Base-by-base conservation (phyloP, 2,797 vertebrate species). In the Myripristis jacobus region DNA sequence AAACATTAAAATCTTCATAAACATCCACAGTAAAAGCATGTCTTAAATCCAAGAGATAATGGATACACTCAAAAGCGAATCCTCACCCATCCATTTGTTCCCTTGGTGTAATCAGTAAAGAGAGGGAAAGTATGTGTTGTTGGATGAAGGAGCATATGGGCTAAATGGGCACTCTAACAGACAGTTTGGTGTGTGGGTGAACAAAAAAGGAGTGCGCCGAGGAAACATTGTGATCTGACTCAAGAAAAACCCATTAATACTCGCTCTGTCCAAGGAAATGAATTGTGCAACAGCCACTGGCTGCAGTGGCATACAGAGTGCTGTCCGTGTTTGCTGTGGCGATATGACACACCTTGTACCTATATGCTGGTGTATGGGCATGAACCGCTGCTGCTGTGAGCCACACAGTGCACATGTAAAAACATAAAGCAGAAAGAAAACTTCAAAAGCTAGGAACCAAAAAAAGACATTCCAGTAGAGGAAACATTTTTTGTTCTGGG, bases 371-470 rank as follows among this genome's bases (percentile, higher is more conserved):
- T 50, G 52, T 27, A 66, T 72, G 74, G 54, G 72, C 78, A 67
- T 34, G 38, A 60, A 82, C 66, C 1, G 18, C 54, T 67, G 81
- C 54, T 51, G 62, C 54, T 1, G 16, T n/a, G 47, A 59, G 56
- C 64, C 70, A 66, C 0, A 56, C 70, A 87, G 74, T 43, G 68
- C 77, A 79, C 64, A 75, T 73, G 69, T 81, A 65, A 79, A 75
- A 70, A 73, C 75, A 64, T 73, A 71, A 80, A 87, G 74, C 66
- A 46, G 64, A 56, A 54, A 76, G 72, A 72, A 78, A 55, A 72
- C 81, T 84, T 91, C 82, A 91, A 87, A 89, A 79, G 74, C 79
- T 69, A 51, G 51, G 59, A 64, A 54, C 76, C 73, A 87, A 86
- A 89, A 77, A 48, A 27, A 84, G 82, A 84, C 75, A 79, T 85